Conservation (phyloP, 2,888 invertebrate genomes). For the Alsophila aescularia region DNA sequence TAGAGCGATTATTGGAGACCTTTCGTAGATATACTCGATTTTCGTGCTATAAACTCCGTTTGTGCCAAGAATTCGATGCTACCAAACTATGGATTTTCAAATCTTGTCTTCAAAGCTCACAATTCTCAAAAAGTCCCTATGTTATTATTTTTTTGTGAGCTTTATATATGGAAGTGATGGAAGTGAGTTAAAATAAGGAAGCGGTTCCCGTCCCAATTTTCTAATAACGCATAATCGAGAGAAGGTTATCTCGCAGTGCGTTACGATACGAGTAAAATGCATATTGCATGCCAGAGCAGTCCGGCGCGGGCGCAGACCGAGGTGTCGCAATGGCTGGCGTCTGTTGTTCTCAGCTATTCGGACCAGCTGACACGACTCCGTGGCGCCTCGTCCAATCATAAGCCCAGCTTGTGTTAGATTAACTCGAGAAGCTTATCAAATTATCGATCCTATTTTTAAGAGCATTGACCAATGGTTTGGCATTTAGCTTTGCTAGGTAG, state of each 20-base stretch:
- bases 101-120: too few relatives aligned
- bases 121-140: too few relatives aligned
- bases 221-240: conserved; percentile 4
- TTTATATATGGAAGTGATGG: too few relatives aligned
- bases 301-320: conserved; percentile 47
- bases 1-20: neutral
- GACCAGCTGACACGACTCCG: conserved; percentile 55
- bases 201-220: conserved; percentile 2
- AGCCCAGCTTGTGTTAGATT: conserved; percentile 35
- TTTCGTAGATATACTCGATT: neutral
- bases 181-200: too few relatives aligned
- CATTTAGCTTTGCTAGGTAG: conserved; percentile 14
- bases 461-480: conserved; percentile 23
- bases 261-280: conserved; percentile 33
- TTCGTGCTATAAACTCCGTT: neutral
- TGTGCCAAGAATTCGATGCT: neutral
- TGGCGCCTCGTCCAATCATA: conserved; percentile 61
- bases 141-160: too few relatives aligned
- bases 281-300: conserved; percentile 64
- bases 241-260: conserved; percentile 6
- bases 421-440: conserved; percentile 28
- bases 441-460: conserved; percentile 24
- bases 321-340: conserved; percentile 74
- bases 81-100: neutral
- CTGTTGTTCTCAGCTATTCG: conserved; percentile 64